Conservation (phyloP, 2,888 invertebrate genomes). For the Eilema depressum region DNA sequence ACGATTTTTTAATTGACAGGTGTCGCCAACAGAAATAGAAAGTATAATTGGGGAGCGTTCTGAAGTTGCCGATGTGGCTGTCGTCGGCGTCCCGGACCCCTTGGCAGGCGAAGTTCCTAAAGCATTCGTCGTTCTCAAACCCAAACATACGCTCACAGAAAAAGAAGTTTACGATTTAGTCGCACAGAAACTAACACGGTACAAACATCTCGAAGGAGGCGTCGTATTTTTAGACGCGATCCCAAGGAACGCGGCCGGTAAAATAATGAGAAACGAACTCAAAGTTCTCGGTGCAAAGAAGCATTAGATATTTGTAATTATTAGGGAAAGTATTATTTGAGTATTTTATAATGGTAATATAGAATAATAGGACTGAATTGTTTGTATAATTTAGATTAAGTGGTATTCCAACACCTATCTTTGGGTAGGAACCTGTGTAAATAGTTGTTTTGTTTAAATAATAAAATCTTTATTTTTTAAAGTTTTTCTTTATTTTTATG, state of each 20-base stretch:
- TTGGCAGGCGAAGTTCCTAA: constrained; percentile 91
- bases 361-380: constrained; percentile 48
- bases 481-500: background rate
- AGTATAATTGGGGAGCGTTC: constrained; percentile 91
- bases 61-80: constrained; percentile 92
- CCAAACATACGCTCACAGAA: constrained; percentile 84
- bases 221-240: constrained; percentile 90
- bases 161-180: constrained; percentile 87
- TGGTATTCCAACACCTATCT: constrained; percentile 39
- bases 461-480: constrained; percentile 43
- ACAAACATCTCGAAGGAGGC: constrained; percentile 91
- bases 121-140: constrained; percentile 90
- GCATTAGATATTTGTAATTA: constrained; percentile 45
- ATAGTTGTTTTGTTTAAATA: constrained; percentile 43
- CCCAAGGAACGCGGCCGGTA: constrained; percentile 92
- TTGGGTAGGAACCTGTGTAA: constrained; percentile 33
- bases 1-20: constrained; percentile 81
- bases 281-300: constrained; percentile 77
- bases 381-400: constrained; percentile 45
- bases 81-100: constrained; percentile 91
- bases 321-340: constrained; percentile 38
- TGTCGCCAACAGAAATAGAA: constrained; percentile 95
- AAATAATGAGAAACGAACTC: constrained; percentile 91
- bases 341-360: constrained; percentile 47
- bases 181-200: constrained; percentile 89